Base-by-base conservation (phyloP, 1,140 invertebrate genomes). In the Triops cancriformis region DNA sequence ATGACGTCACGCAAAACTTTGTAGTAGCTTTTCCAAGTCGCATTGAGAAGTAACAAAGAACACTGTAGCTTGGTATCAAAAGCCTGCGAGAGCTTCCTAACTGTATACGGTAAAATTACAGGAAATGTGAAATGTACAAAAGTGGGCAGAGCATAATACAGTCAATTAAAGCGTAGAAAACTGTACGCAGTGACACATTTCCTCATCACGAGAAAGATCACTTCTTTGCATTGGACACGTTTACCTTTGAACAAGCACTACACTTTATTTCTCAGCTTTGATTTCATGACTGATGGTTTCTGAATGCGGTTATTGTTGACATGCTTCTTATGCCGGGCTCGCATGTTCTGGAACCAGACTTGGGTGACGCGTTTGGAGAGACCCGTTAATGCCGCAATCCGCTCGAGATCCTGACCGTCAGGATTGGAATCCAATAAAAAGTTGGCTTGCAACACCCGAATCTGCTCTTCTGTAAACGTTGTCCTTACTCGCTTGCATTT, bases 371-470 rank as follows among this genome's bases (percentile, higher is more conserved):
- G 88, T 88, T 99, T 99, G 85, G 93, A 97, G 6, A 99, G 89
- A 1, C 96, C 96, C 18, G 97, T 99, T 78, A 97, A 93, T 81
- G 96, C 94, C 0, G 97, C 97, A 82, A 99, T 99, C 79, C 96
- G 88, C 86, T 99, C 98, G 82, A 99, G 87, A 84, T 99, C 97
- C 84, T 98, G 96, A 0, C 97, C 97, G 86, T 99, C 98, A 1
- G 98, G 98, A 87, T 99, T 99, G 79, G 95, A 97, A 85, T 99
- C 97, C 81, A 98, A 86, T 85, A 97, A 93, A 85, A 99, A 99
- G 86, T 98, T 98, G 10, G 96, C 95, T 84, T 99, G 97, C 11
- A 99, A 88, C 26, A 99, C 93, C 82, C 96, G 93, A 43, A 99
- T 87, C 83, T 99, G 97, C 83, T 99, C 97, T 85, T 99, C 97